Evolutionary conservation across 2,797 vertebrate species (phyloP).

Genomic region (Meriones psammophilus): DNA sequence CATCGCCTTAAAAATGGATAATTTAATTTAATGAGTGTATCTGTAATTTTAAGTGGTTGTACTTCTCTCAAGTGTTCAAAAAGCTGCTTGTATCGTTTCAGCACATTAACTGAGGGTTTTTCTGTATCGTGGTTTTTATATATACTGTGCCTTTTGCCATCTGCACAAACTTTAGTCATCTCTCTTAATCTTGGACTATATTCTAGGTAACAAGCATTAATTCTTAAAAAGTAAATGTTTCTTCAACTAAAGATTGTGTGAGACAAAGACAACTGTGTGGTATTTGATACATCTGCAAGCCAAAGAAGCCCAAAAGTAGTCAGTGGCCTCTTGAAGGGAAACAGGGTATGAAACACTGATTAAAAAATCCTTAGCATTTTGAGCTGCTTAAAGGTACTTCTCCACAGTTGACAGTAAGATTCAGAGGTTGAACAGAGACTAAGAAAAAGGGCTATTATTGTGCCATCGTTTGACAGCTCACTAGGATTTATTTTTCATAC

Average conservation of each 20-base stretch:
- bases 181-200: not conserved
- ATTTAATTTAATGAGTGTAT: constrained; percentile 71
- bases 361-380: not conserved
- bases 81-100: constrained; percentile 29
- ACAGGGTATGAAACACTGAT: not conserved
- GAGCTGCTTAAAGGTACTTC: not conserved
- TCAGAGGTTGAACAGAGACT: not conserved
- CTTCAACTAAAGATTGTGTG: not conserved
- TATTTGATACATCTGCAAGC: not conserved
- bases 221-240: not conserved
- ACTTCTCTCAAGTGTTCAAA: constrained; percentile 64
- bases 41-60: constrained; percentile 33
- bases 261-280: not conserved
- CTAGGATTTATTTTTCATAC: constrained; percentile 23
- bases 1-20: constrained; percentile 31
- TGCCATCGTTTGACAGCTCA: not conserved
- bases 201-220: not conserved
- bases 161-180: not conserved
- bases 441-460: not conserved
- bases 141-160: not conserved
- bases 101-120: not conserved
- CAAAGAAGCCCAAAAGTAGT: not conserved
- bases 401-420: not conserved
- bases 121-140: constrained; percentile 13
- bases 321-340: not conserved